Conservation (phyloP, 2,888 invertebrate genomes). For the Watsonalla binaria region DNA sequence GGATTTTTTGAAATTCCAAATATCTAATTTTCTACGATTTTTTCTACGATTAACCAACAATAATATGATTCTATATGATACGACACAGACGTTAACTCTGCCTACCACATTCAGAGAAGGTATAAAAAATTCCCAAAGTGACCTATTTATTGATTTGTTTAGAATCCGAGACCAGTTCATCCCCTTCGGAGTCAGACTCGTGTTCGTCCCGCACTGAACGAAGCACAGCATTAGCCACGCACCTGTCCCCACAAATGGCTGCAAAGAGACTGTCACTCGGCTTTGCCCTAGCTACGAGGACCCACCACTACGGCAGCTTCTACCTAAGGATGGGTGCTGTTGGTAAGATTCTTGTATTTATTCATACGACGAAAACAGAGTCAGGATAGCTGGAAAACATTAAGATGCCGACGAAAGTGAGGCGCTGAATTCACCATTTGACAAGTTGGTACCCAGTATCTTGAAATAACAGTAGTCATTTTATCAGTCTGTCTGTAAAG, state of each 20-base stretch:
- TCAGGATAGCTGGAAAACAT: neutral
- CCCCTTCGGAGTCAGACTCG: slow-evolving; percentile 68
- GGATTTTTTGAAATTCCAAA: no score
- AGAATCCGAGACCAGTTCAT: slow-evolving; percentile 66
- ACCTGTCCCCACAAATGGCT: slow-evolving; percentile 53
- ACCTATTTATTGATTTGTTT: neutral
- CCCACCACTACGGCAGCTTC: slow-evolving; percentile 94
- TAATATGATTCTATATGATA: no score
- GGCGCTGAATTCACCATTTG: no score
- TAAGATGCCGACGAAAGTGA: no score
- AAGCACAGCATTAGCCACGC: slow-evolving; percentile 68
- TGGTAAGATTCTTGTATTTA: slow-evolving; percentile 74
- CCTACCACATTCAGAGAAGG: no score
- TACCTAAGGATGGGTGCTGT: slow-evolving; percentile 96
- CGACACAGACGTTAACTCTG: no score
- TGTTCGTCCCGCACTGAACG: slow-evolving; percentile 79
- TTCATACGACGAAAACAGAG: neutral
- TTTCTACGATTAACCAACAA: no score
- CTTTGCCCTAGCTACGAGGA: slow-evolving; percentile 71
- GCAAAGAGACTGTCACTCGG: slow-evolving; percentile 73
- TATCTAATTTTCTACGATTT: no score
- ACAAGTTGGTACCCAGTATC: no score
- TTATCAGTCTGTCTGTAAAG: no score
- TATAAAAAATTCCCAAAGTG: no score
- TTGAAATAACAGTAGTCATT: no score